Conservation (phyloP, 2,797 vertebrate species). For the Notoglanidium macrostoma region DNA sequence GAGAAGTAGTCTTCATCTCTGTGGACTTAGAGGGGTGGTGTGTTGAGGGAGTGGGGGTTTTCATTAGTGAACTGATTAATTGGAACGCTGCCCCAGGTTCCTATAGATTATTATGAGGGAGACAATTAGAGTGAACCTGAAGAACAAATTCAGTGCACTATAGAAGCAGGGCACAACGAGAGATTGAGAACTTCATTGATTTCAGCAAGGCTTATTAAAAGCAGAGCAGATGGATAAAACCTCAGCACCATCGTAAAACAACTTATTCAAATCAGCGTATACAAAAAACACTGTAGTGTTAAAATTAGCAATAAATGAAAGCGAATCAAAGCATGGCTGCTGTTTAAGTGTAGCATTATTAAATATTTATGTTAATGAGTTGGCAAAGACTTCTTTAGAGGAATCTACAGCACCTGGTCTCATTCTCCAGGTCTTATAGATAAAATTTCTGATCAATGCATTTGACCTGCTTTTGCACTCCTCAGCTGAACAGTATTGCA, state of each 20-base stretch:
- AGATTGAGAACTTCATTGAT: slow-evolving; percentile 19
- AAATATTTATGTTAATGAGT: slow-evolving; percentile 20
- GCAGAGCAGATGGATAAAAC: slow-evolving; percentile 6
- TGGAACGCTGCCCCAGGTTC: slow-evolving; percentile 32
- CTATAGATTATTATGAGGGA: slow-evolving; percentile 42
- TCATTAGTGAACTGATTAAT: slow-evolving; percentile 41
- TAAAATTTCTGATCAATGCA: not conserved
- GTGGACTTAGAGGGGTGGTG: slow-evolving; percentile 26
- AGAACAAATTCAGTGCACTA: slow-evolving; percentile 33
- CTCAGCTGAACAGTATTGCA: not conserved
- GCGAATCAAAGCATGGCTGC: not conserved
- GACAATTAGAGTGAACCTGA: slow-evolving; percentile 36
- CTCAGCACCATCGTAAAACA: not conserved
- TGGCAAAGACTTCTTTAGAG: not conserved
- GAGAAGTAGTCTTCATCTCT: slow-evolving; percentile 20
- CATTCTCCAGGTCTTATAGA: not conserved
- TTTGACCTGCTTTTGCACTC: not conserved
- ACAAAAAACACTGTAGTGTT: not conserved
- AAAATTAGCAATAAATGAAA: slow-evolving; percentile 8
- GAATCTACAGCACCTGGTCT: not conserved
- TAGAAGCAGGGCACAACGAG: not conserved
- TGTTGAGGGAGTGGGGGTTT: slow-evolving; percentile 16
- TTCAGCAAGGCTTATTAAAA: slow-evolving; percentile 22
- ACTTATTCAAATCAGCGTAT: not conserved
- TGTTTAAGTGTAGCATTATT: not conserved